Percentiles rank a stretch among this genome's conserved stretches.
These are phyloP conservation scores for Eilema griseolum DNA, from an alignment of 2,888 invertebrate species.

Conservation along the genomic window DNA sequence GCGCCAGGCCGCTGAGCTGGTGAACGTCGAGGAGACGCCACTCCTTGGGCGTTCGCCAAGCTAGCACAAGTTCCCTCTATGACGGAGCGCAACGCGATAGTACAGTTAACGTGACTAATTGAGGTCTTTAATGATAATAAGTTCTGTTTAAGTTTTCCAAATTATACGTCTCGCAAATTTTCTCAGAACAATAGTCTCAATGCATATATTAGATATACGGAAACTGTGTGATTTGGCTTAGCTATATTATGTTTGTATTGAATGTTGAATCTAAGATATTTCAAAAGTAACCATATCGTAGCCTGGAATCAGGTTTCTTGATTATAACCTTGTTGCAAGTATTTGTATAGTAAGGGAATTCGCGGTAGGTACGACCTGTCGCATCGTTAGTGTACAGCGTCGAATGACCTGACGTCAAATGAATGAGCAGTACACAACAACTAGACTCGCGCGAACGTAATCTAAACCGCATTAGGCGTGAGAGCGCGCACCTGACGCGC, in stretches of 20 bases:
- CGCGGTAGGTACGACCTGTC: neutral
- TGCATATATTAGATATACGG: too few relatives aligned
- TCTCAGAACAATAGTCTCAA: too few relatives aligned
- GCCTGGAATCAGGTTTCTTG: neutral
- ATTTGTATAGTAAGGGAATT: neutral
- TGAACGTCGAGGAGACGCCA: constrained; percentile 7
- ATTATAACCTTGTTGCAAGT: neutral
- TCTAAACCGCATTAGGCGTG: neutral
- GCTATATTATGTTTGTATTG: too few relatives aligned
- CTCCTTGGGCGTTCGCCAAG: constrained; percentile 15
- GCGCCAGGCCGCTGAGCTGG: constrained; percentile 29
- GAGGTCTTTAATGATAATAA: neutral
- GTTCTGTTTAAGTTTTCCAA: neutral
- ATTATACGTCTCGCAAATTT: too few relatives aligned
- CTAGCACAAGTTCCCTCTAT: neutral
- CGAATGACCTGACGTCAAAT: neutral
- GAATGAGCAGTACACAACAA: neutral
- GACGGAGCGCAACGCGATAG: neutral
- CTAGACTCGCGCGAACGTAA: neutral
- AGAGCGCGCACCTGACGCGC: neutral
- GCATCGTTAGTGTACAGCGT: neutral
- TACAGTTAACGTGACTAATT: neutral
- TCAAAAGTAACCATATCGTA: neutral
- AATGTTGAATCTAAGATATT: neutral
- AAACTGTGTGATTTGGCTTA: too few relatives aligned